Evolutionary conservation across 2,113 vertebrate genomes (phyloP).

Genomic region (Tenebrosternarchus preto): DNA sequence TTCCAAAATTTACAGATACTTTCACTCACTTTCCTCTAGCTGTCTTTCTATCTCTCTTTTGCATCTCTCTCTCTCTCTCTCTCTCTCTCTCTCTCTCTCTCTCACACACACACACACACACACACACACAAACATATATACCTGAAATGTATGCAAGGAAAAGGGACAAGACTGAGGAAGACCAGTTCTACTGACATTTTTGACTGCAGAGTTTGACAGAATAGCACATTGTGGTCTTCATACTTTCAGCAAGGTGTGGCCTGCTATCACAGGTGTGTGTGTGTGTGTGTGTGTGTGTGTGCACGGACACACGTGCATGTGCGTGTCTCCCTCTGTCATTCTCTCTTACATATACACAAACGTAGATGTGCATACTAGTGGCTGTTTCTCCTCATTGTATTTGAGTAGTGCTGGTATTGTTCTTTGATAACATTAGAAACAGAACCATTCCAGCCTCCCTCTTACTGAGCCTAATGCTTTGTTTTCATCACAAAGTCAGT

Average conservation of each 20-base stretch:
- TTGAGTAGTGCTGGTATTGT: background rate
- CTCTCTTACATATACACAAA: background rate
- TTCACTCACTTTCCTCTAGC: too few relatives aligned
- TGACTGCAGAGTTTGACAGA: slow-evolving; percentile 46
- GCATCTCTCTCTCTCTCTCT: background rate
- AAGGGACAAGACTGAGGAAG: slow-evolving; percentile 8
- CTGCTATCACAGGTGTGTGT: slow-evolving; percentile 29
- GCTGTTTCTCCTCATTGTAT: slow-evolving; percentile 13
- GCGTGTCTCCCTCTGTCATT: too few relatives aligned
- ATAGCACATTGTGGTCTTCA: slow-evolving; percentile 44
- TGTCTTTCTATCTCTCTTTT: too few relatives aligned
- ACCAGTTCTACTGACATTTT: slow-evolving; percentile 68
- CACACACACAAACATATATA: too few relatives aligned
- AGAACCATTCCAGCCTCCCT: slow-evolving; percentile 2
- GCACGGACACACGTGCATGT: too few relatives aligned
- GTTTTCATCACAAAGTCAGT: slow-evolving; percentile 31
- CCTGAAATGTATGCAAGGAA: slow-evolving; percentile 12
- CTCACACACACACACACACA: background rate
- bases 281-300: background rate
- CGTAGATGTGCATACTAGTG: background rate
- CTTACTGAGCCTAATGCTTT: slow-evolving; percentile 10
- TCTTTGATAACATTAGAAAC: slow-evolving; percentile 5
- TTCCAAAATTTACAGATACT: background rate
- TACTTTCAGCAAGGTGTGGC: slow-evolving; percentile 66
- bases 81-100: background rate